Evolutionary conservation across 1,140 invertebrate species (phyloP).

Genomic region (Pomacea maculata): DNA sequence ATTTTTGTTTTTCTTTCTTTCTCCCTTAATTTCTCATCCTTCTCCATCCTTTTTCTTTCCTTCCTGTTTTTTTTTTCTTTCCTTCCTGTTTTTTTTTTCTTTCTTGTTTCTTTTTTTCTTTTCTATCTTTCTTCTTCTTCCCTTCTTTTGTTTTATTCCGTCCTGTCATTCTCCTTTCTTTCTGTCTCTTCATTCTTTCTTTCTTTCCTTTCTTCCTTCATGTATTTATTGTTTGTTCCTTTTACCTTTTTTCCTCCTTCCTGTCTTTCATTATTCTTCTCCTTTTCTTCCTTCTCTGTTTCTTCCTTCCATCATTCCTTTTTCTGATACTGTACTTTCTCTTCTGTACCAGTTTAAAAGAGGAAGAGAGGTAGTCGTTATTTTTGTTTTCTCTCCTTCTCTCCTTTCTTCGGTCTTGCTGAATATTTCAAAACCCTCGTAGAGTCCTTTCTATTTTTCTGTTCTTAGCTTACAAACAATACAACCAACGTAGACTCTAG

Average conservation of each 20-base stretch:
- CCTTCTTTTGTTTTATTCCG: not conserved
- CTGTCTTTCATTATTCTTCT: conserved; percentile 11
- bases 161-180: conserved; percentile 5
- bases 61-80: conserved; percentile 7
- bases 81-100: conserved; percentile 1
- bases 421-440: too few species aligned
- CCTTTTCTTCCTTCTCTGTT: not conserved
- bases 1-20: conserved; percentile 4
- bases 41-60: conserved; percentile 2
- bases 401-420: too few species aligned
- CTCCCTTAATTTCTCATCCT: too few species aligned
- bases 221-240: conserved; percentile 14
- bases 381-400: too few species aligned
- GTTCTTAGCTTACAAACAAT: too few species aligned
- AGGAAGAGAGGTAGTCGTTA: too few species aligned
- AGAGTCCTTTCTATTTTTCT: too few species aligned
- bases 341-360: too few species aligned
- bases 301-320: not conserved
- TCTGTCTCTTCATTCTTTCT: not conserved
- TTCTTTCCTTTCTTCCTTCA: conserved; percentile 1
- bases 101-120: conserved; percentile 3
- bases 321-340: not conserved
- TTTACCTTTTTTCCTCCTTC: conserved; percentile 4
- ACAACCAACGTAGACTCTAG: too few species aligned
- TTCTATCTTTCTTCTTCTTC: conserved; percentile 7